Evolutionary conservation across 2,797 vertebrate species (phyloP).

Genomic region (Peromyscus nudipes): DNA sequence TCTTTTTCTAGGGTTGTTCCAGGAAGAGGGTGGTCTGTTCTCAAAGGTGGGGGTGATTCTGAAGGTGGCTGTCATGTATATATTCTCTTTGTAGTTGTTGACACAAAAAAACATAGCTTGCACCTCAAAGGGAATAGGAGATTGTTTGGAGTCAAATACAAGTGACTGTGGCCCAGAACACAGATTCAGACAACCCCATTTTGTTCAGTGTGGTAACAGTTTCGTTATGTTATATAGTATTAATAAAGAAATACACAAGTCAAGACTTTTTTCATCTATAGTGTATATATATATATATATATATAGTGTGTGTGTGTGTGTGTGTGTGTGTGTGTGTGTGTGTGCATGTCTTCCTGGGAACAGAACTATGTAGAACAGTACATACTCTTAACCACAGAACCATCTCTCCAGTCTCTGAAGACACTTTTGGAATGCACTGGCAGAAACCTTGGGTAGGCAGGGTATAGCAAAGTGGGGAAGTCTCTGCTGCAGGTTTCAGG

Average conservation of each 20-base stretch:
- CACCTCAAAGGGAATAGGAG: slow-evolving; percentile 8
- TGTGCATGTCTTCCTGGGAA: background rate
- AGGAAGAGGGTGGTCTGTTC: background rate
- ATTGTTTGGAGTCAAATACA: background rate
- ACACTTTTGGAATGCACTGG: background rate
- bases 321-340: background rate
- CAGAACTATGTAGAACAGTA: background rate
- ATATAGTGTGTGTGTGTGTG: no score
- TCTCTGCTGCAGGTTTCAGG: background rate
- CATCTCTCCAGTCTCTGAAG: background rate
- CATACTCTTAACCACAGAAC: background rate
- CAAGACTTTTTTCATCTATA: background rate
- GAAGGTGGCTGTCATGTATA: background rate
- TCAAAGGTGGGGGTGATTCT: background rate
- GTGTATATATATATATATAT: no score
- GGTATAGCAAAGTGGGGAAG: no score
- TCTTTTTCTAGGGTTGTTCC: background rate
- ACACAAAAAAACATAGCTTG: background rate
- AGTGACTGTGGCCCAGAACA: background rate
- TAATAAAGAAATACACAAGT: background rate
- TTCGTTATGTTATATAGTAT: background rate
- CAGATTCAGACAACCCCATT: background rate
- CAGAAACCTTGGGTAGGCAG: background rate
- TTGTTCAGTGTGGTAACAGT: background rate
- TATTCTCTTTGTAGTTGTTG: background rate